A percentile compares a stretch with the other conserved stretches of the same genome.
Conservation (phyloP, 1,140 invertebrate genomes). For the Argopecten irradians region DNA sequence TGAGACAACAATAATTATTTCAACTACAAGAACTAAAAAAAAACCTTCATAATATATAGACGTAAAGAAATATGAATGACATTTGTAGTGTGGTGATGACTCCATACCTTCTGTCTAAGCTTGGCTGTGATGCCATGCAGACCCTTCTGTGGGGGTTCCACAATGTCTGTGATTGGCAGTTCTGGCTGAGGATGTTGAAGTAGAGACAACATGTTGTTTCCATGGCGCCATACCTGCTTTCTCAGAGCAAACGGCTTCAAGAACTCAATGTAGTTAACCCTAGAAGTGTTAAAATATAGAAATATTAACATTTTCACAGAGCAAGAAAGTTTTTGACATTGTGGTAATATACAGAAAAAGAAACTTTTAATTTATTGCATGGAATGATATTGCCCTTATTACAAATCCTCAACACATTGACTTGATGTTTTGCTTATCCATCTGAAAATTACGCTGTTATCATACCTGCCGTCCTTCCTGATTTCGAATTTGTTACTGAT, state of each 20-base stretch:
- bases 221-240: constrained; percentile 73
- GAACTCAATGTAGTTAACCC: constrained; percentile 75
- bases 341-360: constrained; percentile 4
- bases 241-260: constrained; percentile 75
- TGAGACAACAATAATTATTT: too few relatives aligned
- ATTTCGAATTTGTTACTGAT: constrained; percentile 69
- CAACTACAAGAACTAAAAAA: too few relatives aligned
- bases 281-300: constrained; percentile 53
- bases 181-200: constrained; percentile 71
- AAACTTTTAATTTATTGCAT: background rate
- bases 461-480: constrained; percentile 71
- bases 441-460: too few relatives aligned
- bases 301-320: too few relatives aligned
- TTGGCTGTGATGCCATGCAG: constrained; percentile 71
- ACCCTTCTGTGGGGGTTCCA: constrained; percentile 70
- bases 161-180: constrained; percentile 69
- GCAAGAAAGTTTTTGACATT: too few relatives aligned
- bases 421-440: too few relatives aligned
- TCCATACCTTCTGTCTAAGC: constrained; percentile 72
- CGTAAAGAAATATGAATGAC: too few relatives aligned
- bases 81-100: too few relatives aligned
- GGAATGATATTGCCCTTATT: background rate
- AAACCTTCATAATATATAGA: too few relatives aligned
- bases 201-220: constrained; percentile 73
- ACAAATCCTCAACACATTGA: too few relatives aligned